These are phyloP conservation scores for Eupithecia inturbata DNA, from an alignment of 2,888 invertebrate species.

Conservation along the genomic window DNA sequence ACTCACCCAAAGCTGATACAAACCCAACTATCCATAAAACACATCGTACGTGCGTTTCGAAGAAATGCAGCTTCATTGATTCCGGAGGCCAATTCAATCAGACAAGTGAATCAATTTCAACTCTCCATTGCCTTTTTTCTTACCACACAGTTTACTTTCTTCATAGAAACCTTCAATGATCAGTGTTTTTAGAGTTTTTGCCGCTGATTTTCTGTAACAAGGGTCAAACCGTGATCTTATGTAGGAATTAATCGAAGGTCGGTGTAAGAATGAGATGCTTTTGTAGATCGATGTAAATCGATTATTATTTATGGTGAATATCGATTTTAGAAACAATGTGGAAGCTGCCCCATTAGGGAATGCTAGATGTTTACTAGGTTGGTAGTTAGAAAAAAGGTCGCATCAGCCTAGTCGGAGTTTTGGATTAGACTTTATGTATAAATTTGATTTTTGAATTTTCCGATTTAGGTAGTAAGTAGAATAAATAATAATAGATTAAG, in stretches of 20 bases:
- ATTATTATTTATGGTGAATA: background rate
- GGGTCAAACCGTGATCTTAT: conserved; percentile 68
- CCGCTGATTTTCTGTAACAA: conserved; percentile 19
- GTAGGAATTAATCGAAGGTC: conserved; percentile 61
- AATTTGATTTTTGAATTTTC: background rate
- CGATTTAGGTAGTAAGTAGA: background rate
- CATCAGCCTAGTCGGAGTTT: background rate
- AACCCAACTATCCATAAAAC: conserved; percentile 24
- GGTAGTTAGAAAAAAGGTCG: background rate
- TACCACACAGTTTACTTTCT: background rate
- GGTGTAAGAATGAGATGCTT: conserved; percentile 49
- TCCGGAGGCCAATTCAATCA: conserved; percentile 52
- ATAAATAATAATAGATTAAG: too few relatives aligned
- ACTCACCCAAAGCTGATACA: conserved; percentile 6
- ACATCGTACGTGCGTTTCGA: conserved; percentile 61
- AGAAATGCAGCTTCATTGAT: conserved; percentile 48
- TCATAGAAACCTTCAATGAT: conserved; percentile 15
- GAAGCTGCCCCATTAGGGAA: background rate
- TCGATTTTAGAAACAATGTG: background rate
- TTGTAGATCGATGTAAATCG: conserved; percentile 14
- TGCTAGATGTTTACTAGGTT: background rate
- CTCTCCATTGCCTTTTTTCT: conserved; percentile 28
- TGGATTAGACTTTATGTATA: background rate
- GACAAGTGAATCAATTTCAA: conserved; percentile 32
- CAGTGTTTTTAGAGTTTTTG: conserved; percentile 15